Base-by-base conservation (phyloP, 2,888 invertebrate genomes). In the Eristalis tenax region DNA sequence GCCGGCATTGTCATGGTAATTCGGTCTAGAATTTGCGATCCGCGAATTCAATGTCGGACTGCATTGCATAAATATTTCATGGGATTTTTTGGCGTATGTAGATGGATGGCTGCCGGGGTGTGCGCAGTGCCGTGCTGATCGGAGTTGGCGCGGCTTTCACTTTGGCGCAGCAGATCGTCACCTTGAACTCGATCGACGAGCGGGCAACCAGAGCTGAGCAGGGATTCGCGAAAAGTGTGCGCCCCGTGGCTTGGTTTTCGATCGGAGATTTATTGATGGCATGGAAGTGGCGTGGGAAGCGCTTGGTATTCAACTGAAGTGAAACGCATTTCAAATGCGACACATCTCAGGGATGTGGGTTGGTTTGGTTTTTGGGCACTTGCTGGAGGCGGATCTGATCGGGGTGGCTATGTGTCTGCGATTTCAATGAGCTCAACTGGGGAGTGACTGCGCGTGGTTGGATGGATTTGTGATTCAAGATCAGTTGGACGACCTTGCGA, bases 261-360 rank as follows among this genome's bases (percentile, higher is more conserved):
- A 68, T 13, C 23, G 50, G 38, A 66, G 79, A 83, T 71, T 66
- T 71, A 83, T 87, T 61, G 71, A 56, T 65, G 22, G 6, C 32
- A 50, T 40, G n/a, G n/a, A n/a, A n/a, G n/a, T n/a, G 71, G 74
- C 79, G 87, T 87, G 87, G 87, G 87, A 87, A 87, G 79, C 65
- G 65, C 40, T 78, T 86, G 70, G 57, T 83, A 78, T 78, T 83
- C 66, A 83, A 63, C 75, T 71, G 40, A 26, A 68, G 56, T 81
- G 56, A 13, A 69, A 82, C 40, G 75, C 69, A 70, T 64, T 75
- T 65, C 38, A 57, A 82, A 70, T 59, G 38, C 57, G 68, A 38
- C 32, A 43, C 6, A 18, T 1, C 32, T 35, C 50, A 50, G 59
- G 26, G 11, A 18, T 59, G 22, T 59, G 59, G 26, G 59, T 59